Evolutionary conservation across 1,140 invertebrate species (phyloP), one percentile per base, ranked within the genome.

Genomic region (Calycopis cecrops): DNA sequence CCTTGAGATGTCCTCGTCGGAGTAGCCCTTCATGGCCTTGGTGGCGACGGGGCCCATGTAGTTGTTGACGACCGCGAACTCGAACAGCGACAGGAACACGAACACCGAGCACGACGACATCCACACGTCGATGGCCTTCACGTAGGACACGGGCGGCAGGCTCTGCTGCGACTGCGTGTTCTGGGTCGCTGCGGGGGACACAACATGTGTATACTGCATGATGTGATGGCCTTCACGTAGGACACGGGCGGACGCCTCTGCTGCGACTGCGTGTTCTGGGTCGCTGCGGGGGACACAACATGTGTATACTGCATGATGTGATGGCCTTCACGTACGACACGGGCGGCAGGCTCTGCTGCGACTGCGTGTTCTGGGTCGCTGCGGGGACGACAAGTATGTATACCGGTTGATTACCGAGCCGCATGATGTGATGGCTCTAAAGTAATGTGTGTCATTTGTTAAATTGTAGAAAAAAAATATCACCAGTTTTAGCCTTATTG

Each of bases 101-200:
- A 97, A 97, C 14, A 97, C 94, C 14, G 95, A 96, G 80, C 96
- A 97, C 6, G 94, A 96, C 0, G 95, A 96, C 95, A 97, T 97
- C 94, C 95, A 97, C 0, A 97, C 93, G 80, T 97, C 96, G 55
- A 97, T 96, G 0, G 96, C 96, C 84, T 97, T 97, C 0, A 97
- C 95, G 79, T 96, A 96, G 0, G 94, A 96, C 0, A 97, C 95
- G 0, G 95, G 95, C 0, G 95, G 95, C 60, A 97, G 81, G n/a
- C 93, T 95, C 71, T 96, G 94, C 78, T 97, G 95, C 0, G 95
- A 96, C 71, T 96, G 95, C 0, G 95, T 96, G 76, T 96, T 96
- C 85, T 97, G 95, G 14, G 95, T 96, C 18, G 95, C 95, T 93
- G 81, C n/a, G n/a, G n/a, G n/a, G n/a, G 21, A 2, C 21, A 28